Evolutionary conservation across 2,797 vertebrate species (phyloP), one percentile per base, ranked within the genome.

Genomic region (Poliocrania exsul): DNA sequence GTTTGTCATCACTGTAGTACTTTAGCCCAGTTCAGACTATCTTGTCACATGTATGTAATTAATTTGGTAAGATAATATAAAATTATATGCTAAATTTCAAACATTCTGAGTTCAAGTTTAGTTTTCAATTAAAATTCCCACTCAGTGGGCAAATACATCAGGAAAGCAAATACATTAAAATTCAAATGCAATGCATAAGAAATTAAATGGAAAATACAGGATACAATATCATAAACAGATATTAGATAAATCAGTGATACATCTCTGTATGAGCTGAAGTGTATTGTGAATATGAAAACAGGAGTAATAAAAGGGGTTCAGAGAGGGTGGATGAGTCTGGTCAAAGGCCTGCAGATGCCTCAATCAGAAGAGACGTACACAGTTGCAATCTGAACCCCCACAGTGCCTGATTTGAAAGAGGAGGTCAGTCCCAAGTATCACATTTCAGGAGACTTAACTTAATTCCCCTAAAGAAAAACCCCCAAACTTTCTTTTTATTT

Each of bases 101-200:
- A 82, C 81, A 84, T 49, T 75, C 23, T 40, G 38, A 92, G 38
- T 72, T 92, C 70, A 81, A 90, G 51, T 80, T 88, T 86, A 75
- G 38, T 86, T 93, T 92, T 92, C 47, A 81, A 54, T 96, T 96
- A 86, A 81, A 92, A 94, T 90, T 66, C 16, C 44, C 31, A 54
- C 44, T 62, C 31, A 62, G 38, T 88, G 66, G 67, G 51, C 62
- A 90, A 51, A 90, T 69, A 47, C 40, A 84, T 84, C 77, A 81
- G 21, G 18, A 81, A 84, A 86, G 42, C 58, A 95, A 79, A 81
- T 72, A 40, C 20, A 72, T 88, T 74, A 83, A 90, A 95, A 71
- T 73, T 15, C 26, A 90, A 88, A 28, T 47, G 58, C 6, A 81
- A 3, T 65, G 50, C 47, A 8, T 88, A 81, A 84, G 3, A 4